Evolutionary conservation across 2,113 vertebrate genomes (phyloP), one percentile per base, ranked within the genome.

Genomic region (Vanacampus margaritifer): DNA sequence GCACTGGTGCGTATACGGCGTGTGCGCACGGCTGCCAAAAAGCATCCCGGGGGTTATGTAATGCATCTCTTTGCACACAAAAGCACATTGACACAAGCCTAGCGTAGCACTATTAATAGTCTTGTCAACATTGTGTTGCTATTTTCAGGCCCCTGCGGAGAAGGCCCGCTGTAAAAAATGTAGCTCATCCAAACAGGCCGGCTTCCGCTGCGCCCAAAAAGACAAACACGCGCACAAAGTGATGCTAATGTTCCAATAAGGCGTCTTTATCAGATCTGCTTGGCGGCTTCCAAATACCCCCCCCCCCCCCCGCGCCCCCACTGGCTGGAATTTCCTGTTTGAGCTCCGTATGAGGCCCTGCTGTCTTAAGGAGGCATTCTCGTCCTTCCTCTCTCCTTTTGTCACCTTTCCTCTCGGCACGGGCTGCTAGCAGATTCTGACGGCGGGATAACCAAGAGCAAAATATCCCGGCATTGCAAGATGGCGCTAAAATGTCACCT

Each of bases 241-340:
- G 79, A 83, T 83, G 81, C 86, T 76, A 64, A 79, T 82, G 78
- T 85, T 82, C 71, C 81, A 84, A 83, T 89, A 89, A 89, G 89
- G 80, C 78, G 71, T 74, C 88, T 92, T 90, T 89, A 91, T 92
- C 88, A 87, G 82, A 73, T 86, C 62, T 64, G 65, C 70, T 80
- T 71, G 75, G 77, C 85, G 81, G 82, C 69, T 79, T 73, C 53
- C 17, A 70, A 79, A 32, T n/a, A n/a, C n/a, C 50, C 14, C 16
- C 43, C 17, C 48, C 13, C 24, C 73, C 75, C 75, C 65, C 80
- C 86, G 89, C 79, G 73, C 87, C 87, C 89, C 86, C 85, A 85
- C 84, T 80, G 81, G 81, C 88, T 92, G 90, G 91, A 91, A 92
- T 93, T 91, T 92, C 90, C 90, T 93, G 90, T 92, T 93, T 90